phyloP scores from a whole-genome alignment of 1,140 invertebrate genomes.

The Papilio dardanus region DNA sequence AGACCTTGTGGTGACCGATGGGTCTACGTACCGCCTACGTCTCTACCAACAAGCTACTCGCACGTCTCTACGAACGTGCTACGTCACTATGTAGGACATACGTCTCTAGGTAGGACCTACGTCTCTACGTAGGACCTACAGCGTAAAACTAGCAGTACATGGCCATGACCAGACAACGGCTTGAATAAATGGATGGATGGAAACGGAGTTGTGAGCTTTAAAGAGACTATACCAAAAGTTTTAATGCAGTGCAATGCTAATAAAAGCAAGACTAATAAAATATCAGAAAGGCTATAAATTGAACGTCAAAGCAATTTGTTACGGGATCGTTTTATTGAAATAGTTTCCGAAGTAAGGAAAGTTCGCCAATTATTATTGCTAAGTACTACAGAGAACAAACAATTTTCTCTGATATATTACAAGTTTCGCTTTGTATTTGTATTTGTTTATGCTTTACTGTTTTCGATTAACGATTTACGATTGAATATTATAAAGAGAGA shows the following conservation, averaged over 20 bases:
- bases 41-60: too few relatives aligned
- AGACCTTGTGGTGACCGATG: too few relatives aligned
- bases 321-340: slow-evolving; percentile 24
- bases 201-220: background rate
- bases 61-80: too few relatives aligned
- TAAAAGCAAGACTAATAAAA: slow-evolving; percentile 13
- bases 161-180: too few relatives aligned
- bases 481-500: too few relatives aligned
- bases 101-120: too few relatives aligned
- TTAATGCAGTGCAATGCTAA: background rate
- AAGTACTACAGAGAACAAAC: background rate
- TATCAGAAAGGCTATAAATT: slow-evolving; percentile 23
- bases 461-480: too few relatives aligned
- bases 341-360: slow-evolving; percentile 27
- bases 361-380: slow-evolving; percentile 7
- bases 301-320: slow-evolving; percentile 7
- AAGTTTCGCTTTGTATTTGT: background rate
- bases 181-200: too few relatives aligned
- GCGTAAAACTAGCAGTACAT: too few relatives aligned
- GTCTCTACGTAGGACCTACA: too few relatives aligned
- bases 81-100: too few relatives aligned
- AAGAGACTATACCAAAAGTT: background rate
- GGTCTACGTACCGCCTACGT: too few relatives aligned
- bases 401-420: slow-evolving; percentile 5
- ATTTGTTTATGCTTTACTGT: background rate